A percentile compares a stretch with the other conserved stretches of the same genome.
Evolutionary conservation across 2,888 invertebrate species (phyloP).

Genomic region (Lasioglossum figueresi): DNA sequence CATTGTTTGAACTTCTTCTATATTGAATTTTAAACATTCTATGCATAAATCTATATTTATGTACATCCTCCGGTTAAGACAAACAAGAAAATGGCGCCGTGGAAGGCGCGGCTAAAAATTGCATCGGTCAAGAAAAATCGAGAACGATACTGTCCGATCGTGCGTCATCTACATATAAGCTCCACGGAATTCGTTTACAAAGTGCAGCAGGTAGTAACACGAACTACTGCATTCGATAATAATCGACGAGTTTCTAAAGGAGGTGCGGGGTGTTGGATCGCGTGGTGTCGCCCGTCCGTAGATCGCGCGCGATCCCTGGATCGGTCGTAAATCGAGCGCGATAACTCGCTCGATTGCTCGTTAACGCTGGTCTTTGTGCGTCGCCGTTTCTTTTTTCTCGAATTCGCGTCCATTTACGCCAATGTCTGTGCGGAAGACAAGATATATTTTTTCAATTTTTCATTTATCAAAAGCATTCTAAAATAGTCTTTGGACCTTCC

Average conservation of each 20-base stretch:
- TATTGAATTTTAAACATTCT: no score
- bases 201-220: not conserved
- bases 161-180: not conserved
- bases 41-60: not conserved
- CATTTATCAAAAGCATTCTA: no score
- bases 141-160: not conserved
- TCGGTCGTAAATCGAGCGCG: slow-evolving; percentile 6
- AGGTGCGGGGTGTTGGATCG: not conserved
- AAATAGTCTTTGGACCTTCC: no score
- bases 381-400: not conserved
- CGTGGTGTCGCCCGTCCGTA: not conserved
- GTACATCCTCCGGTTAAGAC: not conserved
- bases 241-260: not conserved
- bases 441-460: no score
- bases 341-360: slow-evolving; percentile 1
- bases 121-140: not conserved
- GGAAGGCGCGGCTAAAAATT: not conserved
- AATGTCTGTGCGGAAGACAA: no score
- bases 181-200: not conserved
- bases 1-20: no score
- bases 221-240: slow-evolving; percentile 1
- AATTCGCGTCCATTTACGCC: not conserved
- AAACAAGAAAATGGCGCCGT: not conserved
- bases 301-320: slow-evolving; percentile 1
- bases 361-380: not conserved